These are phyloP conservation scores for Sphaeramia orbicularis DNA, from an alignment of 2,797 vertebrate genomes.

Conservation along the genomic window DNA sequence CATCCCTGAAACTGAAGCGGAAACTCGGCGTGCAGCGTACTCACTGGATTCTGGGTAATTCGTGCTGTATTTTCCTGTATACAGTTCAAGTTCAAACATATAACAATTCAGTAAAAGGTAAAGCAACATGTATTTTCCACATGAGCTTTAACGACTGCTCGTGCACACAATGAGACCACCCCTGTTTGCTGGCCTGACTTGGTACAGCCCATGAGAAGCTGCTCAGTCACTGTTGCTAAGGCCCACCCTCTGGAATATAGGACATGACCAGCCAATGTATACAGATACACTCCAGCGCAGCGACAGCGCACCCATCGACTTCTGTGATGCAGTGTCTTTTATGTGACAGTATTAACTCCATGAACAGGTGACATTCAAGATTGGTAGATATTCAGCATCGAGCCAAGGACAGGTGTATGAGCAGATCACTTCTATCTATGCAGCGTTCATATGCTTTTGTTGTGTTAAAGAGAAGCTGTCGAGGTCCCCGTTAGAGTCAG, in stretches of 20 bases:
- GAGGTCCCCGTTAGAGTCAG: slow-evolving; percentile 17
- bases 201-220: slow-evolving; percentile 81
- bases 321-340: not conserved
- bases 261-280: slow-evolving; percentile 67
- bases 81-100: not conserved
- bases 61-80: not conserved
- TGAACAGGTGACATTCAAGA: not conserved
- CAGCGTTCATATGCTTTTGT: not conserved
- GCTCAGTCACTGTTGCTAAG: slow-evolving; percentile 83
- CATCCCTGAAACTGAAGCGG: no score
- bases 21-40: no score
- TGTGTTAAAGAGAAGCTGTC: not conserved
- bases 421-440: not conserved
- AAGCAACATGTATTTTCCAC: not conserved
- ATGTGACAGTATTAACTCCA: not conserved
- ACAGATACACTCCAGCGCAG: slow-evolving; percentile 46
- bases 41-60: not conserved
- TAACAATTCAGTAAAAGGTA: not conserved
- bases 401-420: no score
- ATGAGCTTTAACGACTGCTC: not conserved
- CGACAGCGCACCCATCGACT: slow-evolving; percentile 30
- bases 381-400: not conserved
- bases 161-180: slow-evolving; percentile 29
- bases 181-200: slow-evolving; percentile 50
- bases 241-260: slow-evolving; percentile 76